A percentile compares a stretch with the other conserved stretches of the same genome.
These are phyloP conservation scores for Neuroscelio doddi DNA, from an alignment of 2,888 invertebrate species.

Conservation along the genomic window DNA sequence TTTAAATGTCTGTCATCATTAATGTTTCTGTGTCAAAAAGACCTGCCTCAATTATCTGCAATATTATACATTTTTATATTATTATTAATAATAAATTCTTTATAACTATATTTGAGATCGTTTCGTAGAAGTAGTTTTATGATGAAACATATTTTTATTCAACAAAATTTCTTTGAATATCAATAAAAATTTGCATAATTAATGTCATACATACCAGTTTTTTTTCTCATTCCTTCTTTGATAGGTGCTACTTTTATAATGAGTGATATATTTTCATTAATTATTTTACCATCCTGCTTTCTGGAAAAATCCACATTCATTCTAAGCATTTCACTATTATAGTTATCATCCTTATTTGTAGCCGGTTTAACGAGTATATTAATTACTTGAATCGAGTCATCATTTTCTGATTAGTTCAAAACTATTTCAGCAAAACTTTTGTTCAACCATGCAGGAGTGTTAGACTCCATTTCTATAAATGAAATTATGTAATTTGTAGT, in stretches of 20 bases:
- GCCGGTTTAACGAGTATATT: constrained; percentile 59
- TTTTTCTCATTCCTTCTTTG: constrained; percentile 68
- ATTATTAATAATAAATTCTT: background rate
- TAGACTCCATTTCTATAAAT: too few relatives aligned
- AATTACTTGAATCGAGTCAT: constrained; percentile 57
- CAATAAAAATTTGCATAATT: constrained; percentile 1
- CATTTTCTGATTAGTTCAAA: constrained; percentile 55
- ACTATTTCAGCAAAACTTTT: constrained; percentile 57
- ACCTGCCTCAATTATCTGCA: constrained; percentile 52
- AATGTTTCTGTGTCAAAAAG: constrained; percentile 61
- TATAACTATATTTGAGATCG: background rate
- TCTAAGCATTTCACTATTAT: constrained; percentile 67
- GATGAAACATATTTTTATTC: background rate
- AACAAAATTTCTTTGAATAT: background rate
- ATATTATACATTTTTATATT: background rate
- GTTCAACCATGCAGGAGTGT: constrained; percentile 60
- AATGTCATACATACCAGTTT: constrained; percentile 52
- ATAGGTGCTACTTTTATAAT: constrained; percentile 67
- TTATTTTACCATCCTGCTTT: background rate
- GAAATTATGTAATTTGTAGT: too few relatives aligned
- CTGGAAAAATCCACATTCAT: background rate
- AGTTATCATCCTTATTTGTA: constrained; percentile 67
- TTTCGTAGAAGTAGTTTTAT: background rate
- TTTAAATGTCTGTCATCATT: constrained; percentile 62
- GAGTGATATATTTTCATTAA: background rate